These are phyloP conservation scores for Ectropis crepuscularia DNA, from an alignment of 2,888 invertebrate species.

Conservation along the genomic window DNA sequence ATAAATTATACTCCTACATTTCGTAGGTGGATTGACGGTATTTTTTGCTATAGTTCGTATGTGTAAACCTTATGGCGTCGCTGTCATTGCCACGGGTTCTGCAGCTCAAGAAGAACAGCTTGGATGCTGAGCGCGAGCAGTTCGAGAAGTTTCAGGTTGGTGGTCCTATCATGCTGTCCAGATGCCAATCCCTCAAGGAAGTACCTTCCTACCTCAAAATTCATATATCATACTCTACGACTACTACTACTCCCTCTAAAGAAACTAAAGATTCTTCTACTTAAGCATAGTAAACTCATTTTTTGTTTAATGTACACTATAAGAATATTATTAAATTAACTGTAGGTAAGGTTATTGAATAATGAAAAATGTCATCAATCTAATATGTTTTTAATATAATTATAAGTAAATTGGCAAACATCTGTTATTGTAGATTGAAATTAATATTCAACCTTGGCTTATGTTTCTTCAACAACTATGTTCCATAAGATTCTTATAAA, in stretches of 20 bases:
- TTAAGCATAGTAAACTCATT: background rate
- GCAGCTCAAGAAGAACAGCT: conserved; percentile 90
- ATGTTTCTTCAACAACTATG: conserved; percentile 2
- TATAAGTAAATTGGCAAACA: no score
- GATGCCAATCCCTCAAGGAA: background rate
- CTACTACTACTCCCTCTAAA: no score
- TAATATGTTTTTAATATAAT: no score
- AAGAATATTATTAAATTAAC: no score
- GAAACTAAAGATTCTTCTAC: no score
- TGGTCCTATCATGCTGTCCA: conserved; percentile 1
- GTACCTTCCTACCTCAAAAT: no score
- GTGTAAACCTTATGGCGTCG: conserved; percentile 87
- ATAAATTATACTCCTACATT: conserved; percentile 31
- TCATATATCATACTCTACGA: no score
- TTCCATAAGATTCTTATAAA: conserved; percentile 2
- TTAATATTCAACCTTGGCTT: background rate
- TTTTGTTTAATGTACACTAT: background rate
- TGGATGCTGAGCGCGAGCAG: conserved; percentile 91
- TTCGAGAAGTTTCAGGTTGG: conserved; percentile 93
- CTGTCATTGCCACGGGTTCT: conserved; percentile 89
- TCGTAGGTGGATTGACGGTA: conserved; percentile 16
- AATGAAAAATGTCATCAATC: no score
- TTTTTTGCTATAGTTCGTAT: conserved; percentile 60
- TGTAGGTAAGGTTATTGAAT: no score
- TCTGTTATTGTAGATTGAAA: no score